Evolutionary conservation across 2,797 vertebrate genomes (phyloP).

Genomic region (Trematomus bernacchii): DNA sequence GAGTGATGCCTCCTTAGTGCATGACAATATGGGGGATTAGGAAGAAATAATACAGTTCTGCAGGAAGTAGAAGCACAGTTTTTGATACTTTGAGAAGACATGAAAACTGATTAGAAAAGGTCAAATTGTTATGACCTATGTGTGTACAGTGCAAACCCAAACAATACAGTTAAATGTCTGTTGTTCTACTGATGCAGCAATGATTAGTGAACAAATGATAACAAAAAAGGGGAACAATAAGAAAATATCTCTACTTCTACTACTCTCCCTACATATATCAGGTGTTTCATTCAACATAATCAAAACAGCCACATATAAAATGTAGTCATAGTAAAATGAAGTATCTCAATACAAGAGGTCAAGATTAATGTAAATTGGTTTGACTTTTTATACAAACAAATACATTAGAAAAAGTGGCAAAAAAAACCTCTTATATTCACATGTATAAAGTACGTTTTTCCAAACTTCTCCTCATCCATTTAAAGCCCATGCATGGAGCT

Average conservation of each 20-base stretch:
- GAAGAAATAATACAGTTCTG: background rate
- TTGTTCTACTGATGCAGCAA: too few relatives aligned
- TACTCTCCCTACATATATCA: too few relatives aligned
- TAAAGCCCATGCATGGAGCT: background rate
- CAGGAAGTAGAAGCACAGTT: background rate
- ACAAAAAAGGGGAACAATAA: too few relatives aligned
- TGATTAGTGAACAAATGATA: too few relatives aligned
- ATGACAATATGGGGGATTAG: background rate
- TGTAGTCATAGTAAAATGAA: background rate
- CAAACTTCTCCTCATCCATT: accelerated
- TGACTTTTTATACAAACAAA: background rate
- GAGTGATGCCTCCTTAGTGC: background rate
- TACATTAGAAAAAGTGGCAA: background rate
- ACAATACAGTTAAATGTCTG: too few relatives aligned
- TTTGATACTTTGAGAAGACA: background rate
- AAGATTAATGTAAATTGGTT: background rate
- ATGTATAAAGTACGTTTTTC: background rate
- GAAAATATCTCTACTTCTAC: too few relatives aligned
- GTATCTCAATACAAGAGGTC: background rate
- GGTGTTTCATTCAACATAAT: too few relatives aligned
- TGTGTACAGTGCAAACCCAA: background rate
- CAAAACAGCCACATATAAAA: too few relatives aligned
- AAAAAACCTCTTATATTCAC: background rate
- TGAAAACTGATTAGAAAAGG: background rate
- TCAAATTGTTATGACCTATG: background rate